Conservation (phyloP, 2,113 vertebrate species). For the Sinocyclocheilus grahami region DNA sequence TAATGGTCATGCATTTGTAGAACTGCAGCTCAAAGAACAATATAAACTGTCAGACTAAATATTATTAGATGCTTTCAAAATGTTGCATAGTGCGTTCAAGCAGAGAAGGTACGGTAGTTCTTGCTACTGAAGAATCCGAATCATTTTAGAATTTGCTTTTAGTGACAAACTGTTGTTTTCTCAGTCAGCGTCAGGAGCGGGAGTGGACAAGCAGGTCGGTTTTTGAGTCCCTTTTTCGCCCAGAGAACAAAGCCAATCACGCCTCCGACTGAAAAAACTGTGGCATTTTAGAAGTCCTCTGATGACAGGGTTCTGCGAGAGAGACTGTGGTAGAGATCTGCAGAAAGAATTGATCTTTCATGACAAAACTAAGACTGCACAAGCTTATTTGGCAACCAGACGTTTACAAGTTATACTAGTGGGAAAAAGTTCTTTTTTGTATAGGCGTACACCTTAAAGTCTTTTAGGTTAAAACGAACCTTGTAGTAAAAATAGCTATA, state of each 20-base stretch:
- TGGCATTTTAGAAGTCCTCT: constrained; percentile 47
- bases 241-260: constrained; percentile 46
- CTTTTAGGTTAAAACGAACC: background rate
- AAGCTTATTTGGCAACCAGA: background rate
- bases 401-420: background rate
- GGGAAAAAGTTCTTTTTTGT: background rate
- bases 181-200: constrained; percentile 13
- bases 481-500: background rate
- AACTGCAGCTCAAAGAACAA: background rate
- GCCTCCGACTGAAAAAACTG: constrained; percentile 26
- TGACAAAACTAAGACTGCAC: background rate
- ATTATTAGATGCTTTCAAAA: constrained; percentile 8
- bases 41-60: background rate
- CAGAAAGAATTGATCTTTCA: background rate
- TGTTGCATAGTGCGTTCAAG: background rate
- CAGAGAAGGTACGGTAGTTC: background rate
- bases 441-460: background rate
- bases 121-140: constrained; percentile 2
- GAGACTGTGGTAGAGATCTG: background rate
- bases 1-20: background rate
- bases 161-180: constrained; percentile 30
- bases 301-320: constrained; percentile 32
- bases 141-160: constrained; percentile 20
- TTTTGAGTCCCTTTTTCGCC: background rate
- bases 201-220: constrained; percentile 6